phyloP scores from a whole-genome alignment of 2,797 vertebrate species.

The Lophius americanus region DNA sequence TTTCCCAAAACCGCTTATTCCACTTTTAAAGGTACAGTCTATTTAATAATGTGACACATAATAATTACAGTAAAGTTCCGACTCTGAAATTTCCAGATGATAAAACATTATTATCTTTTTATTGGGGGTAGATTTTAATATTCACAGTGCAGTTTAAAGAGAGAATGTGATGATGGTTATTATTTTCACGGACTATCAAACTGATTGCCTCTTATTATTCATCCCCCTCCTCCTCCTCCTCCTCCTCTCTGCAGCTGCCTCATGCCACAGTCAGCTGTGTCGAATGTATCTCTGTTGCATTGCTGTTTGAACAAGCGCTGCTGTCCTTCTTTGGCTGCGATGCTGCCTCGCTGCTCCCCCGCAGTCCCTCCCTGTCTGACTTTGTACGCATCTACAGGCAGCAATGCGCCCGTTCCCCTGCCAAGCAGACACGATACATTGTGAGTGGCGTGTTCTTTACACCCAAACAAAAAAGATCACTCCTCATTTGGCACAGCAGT shows the following conservation, averaged over 20 bases:
- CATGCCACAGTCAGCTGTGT: constrained; percentile 90
- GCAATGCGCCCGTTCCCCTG: constrained; percentile 67
- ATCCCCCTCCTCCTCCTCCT: background rate
- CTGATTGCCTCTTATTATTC: background rate
- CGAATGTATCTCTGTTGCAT: constrained; percentile 86
- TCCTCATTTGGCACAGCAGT: constrained; percentile 11
- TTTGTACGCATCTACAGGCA: constrained; percentile 92
- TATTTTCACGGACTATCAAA: background rate
- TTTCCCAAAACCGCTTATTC: background rate
- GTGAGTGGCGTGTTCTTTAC: constrained; percentile 81
- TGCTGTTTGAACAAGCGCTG: constrained; percentile 92
- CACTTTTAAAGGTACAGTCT: background rate
- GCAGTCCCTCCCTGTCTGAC: constrained; percentile 88
- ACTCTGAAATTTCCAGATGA: background rate
- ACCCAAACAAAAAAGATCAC: background rate
- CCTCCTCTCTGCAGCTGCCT: constrained; percentile 84
- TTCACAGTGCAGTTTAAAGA: constrained; percentile 1
- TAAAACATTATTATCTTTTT: background rate
- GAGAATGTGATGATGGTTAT: background rate
- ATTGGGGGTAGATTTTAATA: background rate
- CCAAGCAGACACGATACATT: constrained; percentile 89
- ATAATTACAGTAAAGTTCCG: background rate
- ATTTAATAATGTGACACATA: background rate
- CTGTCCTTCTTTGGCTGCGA: constrained; percentile 80
- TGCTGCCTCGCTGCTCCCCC: constrained; percentile 74